phyloP scores from a whole-genome alignment of 2,797 vertebrate genomes.

The Malacoctenus gilli region DNA sequence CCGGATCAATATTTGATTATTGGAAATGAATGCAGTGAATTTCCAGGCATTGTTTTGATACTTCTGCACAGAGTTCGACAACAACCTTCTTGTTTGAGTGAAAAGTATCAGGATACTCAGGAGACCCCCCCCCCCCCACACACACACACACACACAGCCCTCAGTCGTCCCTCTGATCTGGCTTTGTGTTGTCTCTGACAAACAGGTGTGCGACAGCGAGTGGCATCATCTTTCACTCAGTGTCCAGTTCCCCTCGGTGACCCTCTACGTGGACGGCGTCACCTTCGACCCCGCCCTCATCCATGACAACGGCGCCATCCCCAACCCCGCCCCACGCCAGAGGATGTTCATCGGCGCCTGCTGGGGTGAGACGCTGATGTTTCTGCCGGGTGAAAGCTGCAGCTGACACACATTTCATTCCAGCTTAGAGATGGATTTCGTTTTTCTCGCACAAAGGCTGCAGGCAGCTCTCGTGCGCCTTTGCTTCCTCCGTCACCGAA shows the following conservation, averaged over 20 bases:
- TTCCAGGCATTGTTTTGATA: too few species aligned
- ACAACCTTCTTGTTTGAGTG: too few species aligned
- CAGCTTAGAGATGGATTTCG: slow-evolving; percentile 23
- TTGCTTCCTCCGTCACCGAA: slow-evolving; percentile 24
- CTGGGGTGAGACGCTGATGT: slow-evolving; percentile 80
- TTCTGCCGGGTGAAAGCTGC: slow-evolving; percentile 4
- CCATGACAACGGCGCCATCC: slow-evolving; percentile 95
- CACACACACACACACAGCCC: too few species aligned
- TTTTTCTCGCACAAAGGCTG: slow-evolving; percentile 27
- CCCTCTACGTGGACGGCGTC: slow-evolving; percentile 93
- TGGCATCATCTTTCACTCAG: slow-evolving; percentile 98
- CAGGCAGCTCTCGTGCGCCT: slow-evolving; percentile 28
- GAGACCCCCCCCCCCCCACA: too few species aligned
- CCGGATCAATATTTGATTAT: too few species aligned
- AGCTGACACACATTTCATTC: slow-evolving; percentile 9
- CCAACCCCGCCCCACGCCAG: slow-evolving; percentile 86
- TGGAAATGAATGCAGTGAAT: too few species aligned
- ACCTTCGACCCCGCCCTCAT: slow-evolving; percentile 98
- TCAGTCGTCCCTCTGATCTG: background rate
- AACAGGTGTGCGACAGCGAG: slow-evolving; percentile 94
- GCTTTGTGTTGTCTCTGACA: slow-evolving; percentile 12
- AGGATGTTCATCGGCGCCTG: slow-evolving; percentile 94
- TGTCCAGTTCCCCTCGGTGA: slow-evolving; percentile 95
- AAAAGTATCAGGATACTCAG: background rate
- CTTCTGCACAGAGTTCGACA: too few species aligned